Conservation (phyloP, 2,888 invertebrate genomes). For the Drosophila colorata region DNA sequence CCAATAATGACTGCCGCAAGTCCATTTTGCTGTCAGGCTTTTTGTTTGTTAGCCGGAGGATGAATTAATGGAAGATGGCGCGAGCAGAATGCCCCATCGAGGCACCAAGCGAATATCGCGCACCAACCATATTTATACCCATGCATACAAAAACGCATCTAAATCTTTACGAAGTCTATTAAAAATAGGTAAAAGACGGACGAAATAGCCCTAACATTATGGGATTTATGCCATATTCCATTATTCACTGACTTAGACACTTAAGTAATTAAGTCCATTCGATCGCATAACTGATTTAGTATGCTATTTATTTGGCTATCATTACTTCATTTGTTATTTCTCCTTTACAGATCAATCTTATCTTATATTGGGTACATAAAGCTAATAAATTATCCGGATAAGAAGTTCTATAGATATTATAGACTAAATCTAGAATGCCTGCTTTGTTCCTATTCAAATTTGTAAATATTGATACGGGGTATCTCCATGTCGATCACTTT, state of each 20-base stretch:
- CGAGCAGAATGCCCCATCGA: conserved; percentile 20
- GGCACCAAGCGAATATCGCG: conserved; percentile 34
- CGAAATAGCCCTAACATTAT: too few species aligned
- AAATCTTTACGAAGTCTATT: neutral
- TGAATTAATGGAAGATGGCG: conserved; percentile 71
- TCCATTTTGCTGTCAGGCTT: conserved; percentile 62
- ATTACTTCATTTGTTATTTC: too few species aligned
- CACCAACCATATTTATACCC: neutral
- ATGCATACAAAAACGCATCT: neutral
- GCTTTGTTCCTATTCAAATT: too few species aligned
- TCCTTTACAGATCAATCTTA: too few species aligned
- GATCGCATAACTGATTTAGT: too few species aligned
- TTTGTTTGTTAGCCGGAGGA: conserved; percentile 67
- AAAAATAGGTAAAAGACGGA: neutral
- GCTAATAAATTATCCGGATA: too few species aligned
- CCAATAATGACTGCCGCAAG: conserved; percentile 78
- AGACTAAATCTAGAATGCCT: too few species aligned
- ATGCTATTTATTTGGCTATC: too few species aligned
- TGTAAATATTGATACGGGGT: too few species aligned
- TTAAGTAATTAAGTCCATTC: neutral
- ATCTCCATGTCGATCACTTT: too few species aligned
- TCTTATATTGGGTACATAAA: too few species aligned
- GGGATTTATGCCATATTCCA: neutral
- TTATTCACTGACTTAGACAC: neutral
- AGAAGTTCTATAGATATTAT: too few species aligned